Evolutionary conservation across 2,113 vertebrate genomes (phyloP).

Genomic region (Regulus satrapa): DNA sequence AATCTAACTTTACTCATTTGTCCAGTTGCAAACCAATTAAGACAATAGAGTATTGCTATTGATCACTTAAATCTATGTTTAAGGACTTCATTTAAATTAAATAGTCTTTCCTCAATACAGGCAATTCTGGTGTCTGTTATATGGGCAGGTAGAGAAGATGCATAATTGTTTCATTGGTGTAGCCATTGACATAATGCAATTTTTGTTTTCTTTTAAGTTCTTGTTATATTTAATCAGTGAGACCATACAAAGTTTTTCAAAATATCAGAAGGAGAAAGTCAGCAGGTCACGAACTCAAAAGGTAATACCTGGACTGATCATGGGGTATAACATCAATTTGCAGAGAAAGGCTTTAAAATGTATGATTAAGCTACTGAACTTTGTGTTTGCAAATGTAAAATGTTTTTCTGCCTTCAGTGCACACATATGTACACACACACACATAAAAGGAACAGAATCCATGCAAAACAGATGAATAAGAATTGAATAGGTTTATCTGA

Average conservation of each 20-base stretch:
- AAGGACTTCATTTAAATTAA: background rate
- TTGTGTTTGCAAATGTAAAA: background rate
- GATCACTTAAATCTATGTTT: background rate
- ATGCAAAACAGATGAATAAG: background rate
- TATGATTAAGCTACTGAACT: background rate
- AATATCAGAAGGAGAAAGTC: background rate
- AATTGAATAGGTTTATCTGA: background rate
- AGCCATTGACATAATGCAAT: background rate
- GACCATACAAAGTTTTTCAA: background rate
- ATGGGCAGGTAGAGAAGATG: background rate
- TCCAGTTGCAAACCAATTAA: background rate
- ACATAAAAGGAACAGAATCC: background rate
- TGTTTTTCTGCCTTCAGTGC: background rate
- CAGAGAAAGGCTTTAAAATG: background rate
- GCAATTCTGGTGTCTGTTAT: background rate
- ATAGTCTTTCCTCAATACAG: background rate
- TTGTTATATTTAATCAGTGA: background rate
- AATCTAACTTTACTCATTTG: background rate
- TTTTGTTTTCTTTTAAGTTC: background rate
- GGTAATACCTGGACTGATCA: background rate
- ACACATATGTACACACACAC: background rate
- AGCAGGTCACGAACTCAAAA: background rate
- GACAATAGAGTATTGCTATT: background rate
- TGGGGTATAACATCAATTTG: background rate
- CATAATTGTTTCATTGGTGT: background rate